Evolutionary conservation across 2,797 vertebrate genomes (phyloP).

Genomic region (Lacerta viridis): DNA sequence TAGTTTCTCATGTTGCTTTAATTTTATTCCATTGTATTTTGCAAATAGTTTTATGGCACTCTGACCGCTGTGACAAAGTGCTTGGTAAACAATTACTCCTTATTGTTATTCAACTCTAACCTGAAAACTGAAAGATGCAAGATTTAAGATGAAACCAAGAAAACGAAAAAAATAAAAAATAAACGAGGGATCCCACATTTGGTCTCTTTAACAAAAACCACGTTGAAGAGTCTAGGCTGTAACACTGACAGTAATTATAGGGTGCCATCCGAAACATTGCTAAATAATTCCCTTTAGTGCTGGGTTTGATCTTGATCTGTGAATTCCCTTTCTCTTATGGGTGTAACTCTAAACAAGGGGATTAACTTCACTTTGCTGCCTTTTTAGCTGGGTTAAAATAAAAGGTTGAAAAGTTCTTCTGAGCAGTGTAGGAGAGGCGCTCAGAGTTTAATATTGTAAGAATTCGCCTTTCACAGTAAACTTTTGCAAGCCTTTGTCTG

Average conservation of each 20-base stretch:
- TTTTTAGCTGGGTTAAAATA: slow-evolving; percentile 67
- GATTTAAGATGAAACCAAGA: slow-evolving; percentile 38
- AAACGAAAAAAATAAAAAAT: background rate
- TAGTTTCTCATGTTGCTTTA: slow-evolving; percentile 49
- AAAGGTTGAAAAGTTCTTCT: slow-evolving; percentile 67
- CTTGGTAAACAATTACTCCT: slow-evolving; percentile 39
- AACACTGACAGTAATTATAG: slow-evolving; percentile 66
- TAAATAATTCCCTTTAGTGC: slow-evolving; percentile 69
- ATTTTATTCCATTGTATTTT: slow-evolving; percentile 32
- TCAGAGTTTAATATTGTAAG: slow-evolving; percentile 54
- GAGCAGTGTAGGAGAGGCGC: slow-evolving; percentile 67
- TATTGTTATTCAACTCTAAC: slow-evolving; percentile 44
- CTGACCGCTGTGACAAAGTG: slow-evolving; percentile 30
- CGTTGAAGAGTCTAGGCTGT: slow-evolving; percentile 48
- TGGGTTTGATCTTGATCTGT: slow-evolving; percentile 73
- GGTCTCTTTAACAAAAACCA: slow-evolving; percentile 52
- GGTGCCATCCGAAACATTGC: slow-evolving; percentile 72
- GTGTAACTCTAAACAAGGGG: slow-evolving; percentile 77
- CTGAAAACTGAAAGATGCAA: slow-evolving; percentile 32
- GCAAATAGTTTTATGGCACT: slow-evolving; percentile 23
- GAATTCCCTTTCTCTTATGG: slow-evolving; percentile 73
- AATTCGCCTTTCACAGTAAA: slow-evolving; percentile 48
- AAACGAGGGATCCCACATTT: slow-evolving; percentile 29
- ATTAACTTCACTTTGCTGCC: slow-evolving; percentile 71
- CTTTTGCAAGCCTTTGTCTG: slow-evolving; percentile 45